Percentiles rank a stretch among this genome's conserved stretches.
Evolutionary conservation across 2,113 vertebrate species (phyloP).

Genomic region (Pterocles gutturalis): DNA sequence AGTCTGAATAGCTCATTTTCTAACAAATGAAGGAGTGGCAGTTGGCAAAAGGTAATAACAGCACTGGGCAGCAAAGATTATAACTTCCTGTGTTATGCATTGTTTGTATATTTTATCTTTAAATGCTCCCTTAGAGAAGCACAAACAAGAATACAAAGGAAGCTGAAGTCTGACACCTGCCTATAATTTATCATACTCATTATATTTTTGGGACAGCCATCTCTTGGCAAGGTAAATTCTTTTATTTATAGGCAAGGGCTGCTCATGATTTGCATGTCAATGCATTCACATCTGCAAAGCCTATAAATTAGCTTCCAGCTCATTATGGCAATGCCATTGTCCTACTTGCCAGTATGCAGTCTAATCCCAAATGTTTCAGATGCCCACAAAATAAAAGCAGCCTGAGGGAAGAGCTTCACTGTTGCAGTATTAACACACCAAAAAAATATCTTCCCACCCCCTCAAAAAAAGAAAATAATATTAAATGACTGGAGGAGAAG

Average conservation of each 20-base stretch:
- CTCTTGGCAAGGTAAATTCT: conserved; percentile 37
- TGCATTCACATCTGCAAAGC: conserved; percentile 48
- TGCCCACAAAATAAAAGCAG: conserved; percentile 6
- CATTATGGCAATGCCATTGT: conserved; percentile 36
- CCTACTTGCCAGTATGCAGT: conserved; percentile 9
- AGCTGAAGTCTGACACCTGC: conserved; percentile 4
- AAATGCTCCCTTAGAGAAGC: neutral
- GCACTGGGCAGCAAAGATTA: neutral
- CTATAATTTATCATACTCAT: conserved; percentile 41
- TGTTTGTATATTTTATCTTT: neutral
- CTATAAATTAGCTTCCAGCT: conserved; percentile 55
- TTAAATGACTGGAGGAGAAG: neutral
- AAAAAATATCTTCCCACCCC: neutral
- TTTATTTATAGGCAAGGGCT: conserved; percentile 57
- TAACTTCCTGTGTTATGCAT: neutral
- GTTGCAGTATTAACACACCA: neutral
- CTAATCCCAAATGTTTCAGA: conserved; percentile 42
- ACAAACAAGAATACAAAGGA: conserved; percentile 18
- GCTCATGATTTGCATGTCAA: conserved; percentile 47
- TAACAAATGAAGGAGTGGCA: conserved; percentile 2
- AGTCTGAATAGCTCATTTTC: neutral
- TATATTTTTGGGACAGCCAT: conserved; percentile 26
- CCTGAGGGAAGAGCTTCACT: neutral
- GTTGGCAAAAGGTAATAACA: conserved; percentile 5
- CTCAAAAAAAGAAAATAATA: neutral